phyloP scores from a whole-genome alignment of 2,797 vertebrate species.

The Steatocranus sp. region DNA sequence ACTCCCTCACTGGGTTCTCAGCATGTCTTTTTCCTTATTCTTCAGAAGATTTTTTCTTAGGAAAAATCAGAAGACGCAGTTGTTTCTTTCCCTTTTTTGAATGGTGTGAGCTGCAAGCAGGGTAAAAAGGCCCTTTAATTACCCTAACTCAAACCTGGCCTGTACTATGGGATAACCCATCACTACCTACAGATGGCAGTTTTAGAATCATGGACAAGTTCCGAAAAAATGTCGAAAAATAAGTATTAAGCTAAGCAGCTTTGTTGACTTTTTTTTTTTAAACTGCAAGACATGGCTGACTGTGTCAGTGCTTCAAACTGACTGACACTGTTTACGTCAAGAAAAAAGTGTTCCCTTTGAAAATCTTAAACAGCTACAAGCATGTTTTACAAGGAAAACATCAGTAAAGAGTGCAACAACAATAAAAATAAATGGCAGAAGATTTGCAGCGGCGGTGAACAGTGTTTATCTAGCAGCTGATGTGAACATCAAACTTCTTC shows the following conservation, averaged over 20 bases:
- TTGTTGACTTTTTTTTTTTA: neutral
- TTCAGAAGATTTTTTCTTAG: neutral
- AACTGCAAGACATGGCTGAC: neutral
- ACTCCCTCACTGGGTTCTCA: neutral
- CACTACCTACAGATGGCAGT: neutral
- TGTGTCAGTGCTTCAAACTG: neutral
- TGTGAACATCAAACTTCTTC: neutral
- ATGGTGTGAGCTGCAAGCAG: neutral
- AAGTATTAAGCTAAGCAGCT: neutral
- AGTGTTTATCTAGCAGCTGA: neutral
- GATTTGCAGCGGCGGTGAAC: neutral
- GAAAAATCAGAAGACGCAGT: neutral
- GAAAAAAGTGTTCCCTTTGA: neutral
- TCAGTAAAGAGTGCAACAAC: neutral
- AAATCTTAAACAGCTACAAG: neutral
- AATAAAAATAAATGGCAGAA: neutral
- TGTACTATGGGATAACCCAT: neutral
- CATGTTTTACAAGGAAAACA: neutral
- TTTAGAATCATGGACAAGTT: neutral
- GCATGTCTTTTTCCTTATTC: neutral
- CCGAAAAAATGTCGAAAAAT: neutral
- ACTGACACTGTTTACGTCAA: neutral
- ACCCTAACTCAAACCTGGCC: neutral
- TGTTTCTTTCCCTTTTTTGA: neutral
- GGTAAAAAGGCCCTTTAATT: neutral